These are phyloP conservation scores for Sibirionetta formosa DNA, from an alignment of 2,797 vertebrate species.

Conservation along the genomic window DNA sequence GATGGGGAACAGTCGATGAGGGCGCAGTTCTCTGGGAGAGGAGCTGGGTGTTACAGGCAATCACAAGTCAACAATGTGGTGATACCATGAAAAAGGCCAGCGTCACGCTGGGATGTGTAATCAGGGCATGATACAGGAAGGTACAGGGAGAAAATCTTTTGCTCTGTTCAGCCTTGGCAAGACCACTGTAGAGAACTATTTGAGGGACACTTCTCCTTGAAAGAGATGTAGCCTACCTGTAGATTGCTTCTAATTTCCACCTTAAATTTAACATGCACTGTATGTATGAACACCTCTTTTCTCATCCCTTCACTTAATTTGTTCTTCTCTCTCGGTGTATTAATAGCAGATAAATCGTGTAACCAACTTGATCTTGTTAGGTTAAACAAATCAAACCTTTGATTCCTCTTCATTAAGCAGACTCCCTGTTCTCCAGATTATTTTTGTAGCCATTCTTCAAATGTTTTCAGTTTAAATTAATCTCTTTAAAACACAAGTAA, in stretches of 20 bases:
- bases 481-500: neutral
- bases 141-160: neutral
- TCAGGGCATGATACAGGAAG: neutral
- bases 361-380: neutral
- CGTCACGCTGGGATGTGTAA: accelerated
- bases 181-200: neutral
- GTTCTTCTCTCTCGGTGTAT: neutral
- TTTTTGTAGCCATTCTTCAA: neutral
- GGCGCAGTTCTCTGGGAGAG: neutral
- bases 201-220: neutral
- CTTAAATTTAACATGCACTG: neutral
- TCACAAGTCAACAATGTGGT: neutral
- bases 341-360: neutral
- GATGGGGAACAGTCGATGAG: neutral
- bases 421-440: neutral
- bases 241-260: neutral
- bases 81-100: neutral
- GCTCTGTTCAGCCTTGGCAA: neutral
- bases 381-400: constrained; percentile 1
- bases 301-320: neutral
- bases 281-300: neutral
- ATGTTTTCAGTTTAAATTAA: neutral
- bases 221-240: neutral
- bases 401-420: neutral
- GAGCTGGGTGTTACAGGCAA: neutral